Conservation (phyloP, 2,113 vertebrate species). For the Hippocampus mohnikei region DNA sequence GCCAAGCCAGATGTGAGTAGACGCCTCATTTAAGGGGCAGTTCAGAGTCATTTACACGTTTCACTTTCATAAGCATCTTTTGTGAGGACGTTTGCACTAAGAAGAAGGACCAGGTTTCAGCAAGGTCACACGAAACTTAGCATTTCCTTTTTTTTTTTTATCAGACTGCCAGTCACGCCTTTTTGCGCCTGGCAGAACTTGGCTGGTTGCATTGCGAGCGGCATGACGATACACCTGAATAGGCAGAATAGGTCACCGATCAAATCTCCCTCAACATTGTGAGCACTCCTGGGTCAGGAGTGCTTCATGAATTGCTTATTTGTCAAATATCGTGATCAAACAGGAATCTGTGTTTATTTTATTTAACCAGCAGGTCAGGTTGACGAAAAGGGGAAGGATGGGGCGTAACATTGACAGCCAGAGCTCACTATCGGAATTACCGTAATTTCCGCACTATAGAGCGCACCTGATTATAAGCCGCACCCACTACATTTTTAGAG, state of each 20-base stretch:
- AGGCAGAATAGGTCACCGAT: too few relatives aligned
- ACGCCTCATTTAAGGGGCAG: constrained; percentile 20
- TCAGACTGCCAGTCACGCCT: not conserved
- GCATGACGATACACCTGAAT: not conserved
- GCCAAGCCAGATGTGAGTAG: constrained; percentile 60
- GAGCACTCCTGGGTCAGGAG: not conserved
- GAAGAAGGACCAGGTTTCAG: not conserved
- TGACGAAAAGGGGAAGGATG: too few relatives aligned
- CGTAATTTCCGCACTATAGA: too few relatives aligned
- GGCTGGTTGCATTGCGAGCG: not conserved
- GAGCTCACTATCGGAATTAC: too few relatives aligned
- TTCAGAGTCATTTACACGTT: not conserved
- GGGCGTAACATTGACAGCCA: too few relatives aligned
- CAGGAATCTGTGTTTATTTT: too few relatives aligned
- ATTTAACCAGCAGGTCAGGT: too few relatives aligned
- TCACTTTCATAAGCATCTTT: not conserved
- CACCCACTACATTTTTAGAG: too few relatives aligned
- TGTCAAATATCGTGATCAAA: not conserved
- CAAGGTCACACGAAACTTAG: not conserved
- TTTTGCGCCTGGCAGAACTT: not conserved
- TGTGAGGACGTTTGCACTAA: not conserved
- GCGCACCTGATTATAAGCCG: too few relatives aligned
- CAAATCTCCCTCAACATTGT: too few relatives aligned
- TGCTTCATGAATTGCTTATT: not conserved
- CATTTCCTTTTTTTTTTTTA: constrained; percentile 12